These are phyloP conservation scores for Cryptotis parvus DNA, from an alignment of 2,113 vertebrate species.

Conservation along the genomic window DNA sequence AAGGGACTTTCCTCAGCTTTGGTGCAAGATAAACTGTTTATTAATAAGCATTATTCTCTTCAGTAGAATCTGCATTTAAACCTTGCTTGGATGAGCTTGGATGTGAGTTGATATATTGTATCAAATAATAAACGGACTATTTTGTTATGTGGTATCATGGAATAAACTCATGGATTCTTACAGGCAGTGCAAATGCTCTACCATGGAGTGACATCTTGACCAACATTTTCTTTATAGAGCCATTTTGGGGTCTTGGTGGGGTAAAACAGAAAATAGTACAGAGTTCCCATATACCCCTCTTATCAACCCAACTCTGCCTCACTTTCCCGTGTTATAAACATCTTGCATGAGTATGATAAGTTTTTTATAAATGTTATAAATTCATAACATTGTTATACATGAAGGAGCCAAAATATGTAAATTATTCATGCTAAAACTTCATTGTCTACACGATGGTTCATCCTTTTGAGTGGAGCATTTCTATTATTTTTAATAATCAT, in stretches of 20 bases:
- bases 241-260: background rate
- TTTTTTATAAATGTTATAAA: background rate
- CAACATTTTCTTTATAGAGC: background rate
- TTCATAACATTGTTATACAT: no score
- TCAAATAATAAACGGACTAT: background rate
- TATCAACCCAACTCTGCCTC: background rate
- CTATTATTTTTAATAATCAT: background rate
- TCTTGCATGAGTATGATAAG: background rate
- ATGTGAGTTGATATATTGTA: background rate
- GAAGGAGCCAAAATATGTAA: background rate
- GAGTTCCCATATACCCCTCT: background rate
- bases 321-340: background rate
- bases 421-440: background rate
- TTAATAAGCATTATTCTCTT: slow-evolving; percentile 12
- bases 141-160: background rate
- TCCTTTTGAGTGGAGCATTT: background rate
- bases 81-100: background rate
- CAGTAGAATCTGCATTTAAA: background rate
- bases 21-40: background rate
- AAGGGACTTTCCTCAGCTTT: background rate
- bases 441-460: background rate
- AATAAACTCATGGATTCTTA: no score
- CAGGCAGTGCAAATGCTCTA: no score
- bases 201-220: no score
- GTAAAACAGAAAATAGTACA: no score